Conservation (phyloP, 2,113 vertebrate genomes). For the Nothobranchius kuhntae region DNA sequence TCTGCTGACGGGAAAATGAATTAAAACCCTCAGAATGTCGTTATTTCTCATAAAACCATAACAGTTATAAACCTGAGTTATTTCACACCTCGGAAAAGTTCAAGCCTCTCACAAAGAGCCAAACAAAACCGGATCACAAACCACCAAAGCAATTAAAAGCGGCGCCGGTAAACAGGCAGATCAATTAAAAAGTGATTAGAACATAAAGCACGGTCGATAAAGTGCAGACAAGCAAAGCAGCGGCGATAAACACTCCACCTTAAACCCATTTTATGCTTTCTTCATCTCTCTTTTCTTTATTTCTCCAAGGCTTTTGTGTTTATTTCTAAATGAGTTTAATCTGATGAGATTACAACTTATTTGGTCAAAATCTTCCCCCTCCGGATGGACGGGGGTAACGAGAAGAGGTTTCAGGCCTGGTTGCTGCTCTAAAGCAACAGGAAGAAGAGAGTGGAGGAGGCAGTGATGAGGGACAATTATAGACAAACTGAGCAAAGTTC, state of each 20-base stretch:
- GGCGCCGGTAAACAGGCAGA: conserved; percentile 39
- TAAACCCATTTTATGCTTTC: conserved; percentile 15
- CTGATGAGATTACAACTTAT: conserved; percentile 28
- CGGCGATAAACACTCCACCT: conserved; percentile 30
- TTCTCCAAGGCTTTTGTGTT: conserved; percentile 8
- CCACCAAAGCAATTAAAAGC: conserved; percentile 43
- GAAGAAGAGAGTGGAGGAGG: neutral
- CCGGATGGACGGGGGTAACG: neutral
- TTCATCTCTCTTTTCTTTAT: neutral
- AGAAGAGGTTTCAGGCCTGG: neutral
- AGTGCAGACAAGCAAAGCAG: conserved; percentile 37
- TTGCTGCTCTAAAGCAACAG: conserved; percentile 8
- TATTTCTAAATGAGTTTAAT: conserved; percentile 6
- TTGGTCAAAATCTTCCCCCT: conserved; percentile 27
- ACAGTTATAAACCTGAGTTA: conserved; percentile 24
- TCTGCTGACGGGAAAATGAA: neutral
- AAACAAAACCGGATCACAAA: conserved; percentile 30
- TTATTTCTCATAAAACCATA: conserved; percentile 3
- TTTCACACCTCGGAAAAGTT: conserved; percentile 26
- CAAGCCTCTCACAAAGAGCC: conserved; percentile 16
- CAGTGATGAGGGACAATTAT: conserved; percentile 11
- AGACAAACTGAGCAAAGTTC: conserved; percentile 16
- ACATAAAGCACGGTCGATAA: conserved; percentile 53
- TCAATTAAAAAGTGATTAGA: conserved; percentile 54
- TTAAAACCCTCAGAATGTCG: neutral